Evolutionary conservation across 2,113 vertebrate genomes (phyloP).

Genomic region (Podarcis muralis): DNA sequence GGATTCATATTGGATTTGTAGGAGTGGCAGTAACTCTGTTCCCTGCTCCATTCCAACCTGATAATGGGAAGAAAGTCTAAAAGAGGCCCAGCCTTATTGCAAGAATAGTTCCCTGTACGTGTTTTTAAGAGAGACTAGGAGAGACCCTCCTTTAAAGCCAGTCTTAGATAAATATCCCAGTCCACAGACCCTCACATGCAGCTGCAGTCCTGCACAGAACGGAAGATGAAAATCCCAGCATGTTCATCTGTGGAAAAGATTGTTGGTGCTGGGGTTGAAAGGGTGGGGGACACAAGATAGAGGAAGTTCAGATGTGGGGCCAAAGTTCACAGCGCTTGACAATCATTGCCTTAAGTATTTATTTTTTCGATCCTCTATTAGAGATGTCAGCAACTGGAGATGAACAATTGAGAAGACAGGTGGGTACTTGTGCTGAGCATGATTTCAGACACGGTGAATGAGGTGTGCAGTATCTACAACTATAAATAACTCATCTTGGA

Average conservation of each 20-base stretch:
- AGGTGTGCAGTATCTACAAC: neutral
- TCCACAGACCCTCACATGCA: too few species aligned
- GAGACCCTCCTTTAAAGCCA: neutral
- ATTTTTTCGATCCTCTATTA: neutral
- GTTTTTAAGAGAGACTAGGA: neutral
- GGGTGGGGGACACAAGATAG: neutral
- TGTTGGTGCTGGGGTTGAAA: neutral
- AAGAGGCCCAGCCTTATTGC: neutral
- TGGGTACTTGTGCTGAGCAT: neutral
- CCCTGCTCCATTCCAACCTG: too few species aligned
- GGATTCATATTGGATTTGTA: too few species aligned
- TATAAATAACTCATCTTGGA: neutral
- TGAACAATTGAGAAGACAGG: too few species aligned
- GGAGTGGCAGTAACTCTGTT: too few species aligned
- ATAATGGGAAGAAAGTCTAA: too few species aligned
- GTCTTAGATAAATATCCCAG: neutral
- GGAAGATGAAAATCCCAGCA: neutral
- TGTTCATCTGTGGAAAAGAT: neutral
- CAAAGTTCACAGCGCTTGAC: neutral
- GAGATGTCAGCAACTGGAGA: neutral
- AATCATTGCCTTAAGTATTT: neutral
- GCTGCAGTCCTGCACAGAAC: neutral
- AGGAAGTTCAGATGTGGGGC: neutral
- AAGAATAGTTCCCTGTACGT: neutral
- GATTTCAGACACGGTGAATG: constrained; percentile 1